Conservation (phyloP, 2,888 invertebrate species). For the Crioceris asparagi region DNA sequence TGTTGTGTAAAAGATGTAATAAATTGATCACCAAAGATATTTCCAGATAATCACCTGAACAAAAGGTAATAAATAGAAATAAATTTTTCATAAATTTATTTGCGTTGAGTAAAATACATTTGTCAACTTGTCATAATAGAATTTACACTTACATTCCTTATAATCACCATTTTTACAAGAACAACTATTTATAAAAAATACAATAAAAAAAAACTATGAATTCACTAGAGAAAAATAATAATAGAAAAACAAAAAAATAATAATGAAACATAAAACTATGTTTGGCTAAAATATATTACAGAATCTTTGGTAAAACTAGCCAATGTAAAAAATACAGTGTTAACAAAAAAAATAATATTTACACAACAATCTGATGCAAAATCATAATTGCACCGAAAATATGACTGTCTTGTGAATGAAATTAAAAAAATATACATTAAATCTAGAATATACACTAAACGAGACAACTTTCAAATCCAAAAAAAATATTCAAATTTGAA, state of each 20-base stretch:
- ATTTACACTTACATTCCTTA: conserved; percentile 36
- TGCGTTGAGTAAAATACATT: conserved; percentile 38
- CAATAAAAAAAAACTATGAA: conserved; percentile 22
- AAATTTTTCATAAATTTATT: conserved; percentile 24
- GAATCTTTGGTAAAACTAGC: conserved; percentile 41
- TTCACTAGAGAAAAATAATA: conserved; percentile 18
- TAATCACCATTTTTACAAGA: conserved; percentile 33
- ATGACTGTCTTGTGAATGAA: conserved; percentile 18
- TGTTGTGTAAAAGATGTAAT: too few species aligned
- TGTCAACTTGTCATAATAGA: conserved; percentile 36
- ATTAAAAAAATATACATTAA: conserved; percentile 21
- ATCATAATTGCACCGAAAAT: conserved; percentile 20
- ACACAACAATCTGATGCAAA: conserved; percentile 28
- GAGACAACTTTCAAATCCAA: too few species aligned
- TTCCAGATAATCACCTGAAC: too few species aligned
- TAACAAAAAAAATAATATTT: conserved; percentile 23
- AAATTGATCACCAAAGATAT: too few species aligned
- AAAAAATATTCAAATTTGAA: conserved; percentile 16
- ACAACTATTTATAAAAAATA: conserved; percentile 25
- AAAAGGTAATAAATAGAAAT: too few species aligned
- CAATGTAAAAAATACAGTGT: conserved; percentile 32
- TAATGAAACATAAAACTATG: conserved; percentile 17
- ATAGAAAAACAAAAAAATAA: conserved; percentile 20
- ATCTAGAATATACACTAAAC: too few species aligned
- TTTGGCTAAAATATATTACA: conserved; percentile 33